Conservation (phyloP, 1,140 invertebrate species). For the Leptoteleia sp. region DNA sequence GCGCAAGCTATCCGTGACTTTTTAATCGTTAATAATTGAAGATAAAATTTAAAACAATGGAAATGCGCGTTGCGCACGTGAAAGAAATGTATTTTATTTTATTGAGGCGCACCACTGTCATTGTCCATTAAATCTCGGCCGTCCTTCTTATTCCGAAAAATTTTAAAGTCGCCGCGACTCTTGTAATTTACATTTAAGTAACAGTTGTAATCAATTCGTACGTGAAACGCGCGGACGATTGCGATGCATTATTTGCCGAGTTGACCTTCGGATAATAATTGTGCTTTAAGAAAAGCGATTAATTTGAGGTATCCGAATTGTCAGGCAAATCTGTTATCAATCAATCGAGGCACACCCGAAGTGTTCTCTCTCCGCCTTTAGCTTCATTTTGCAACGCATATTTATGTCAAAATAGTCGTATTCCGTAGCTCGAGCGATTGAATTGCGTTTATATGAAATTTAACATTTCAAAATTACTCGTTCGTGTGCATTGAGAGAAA, state of each 20-base stretch:
- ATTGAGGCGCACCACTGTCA: too few species aligned
- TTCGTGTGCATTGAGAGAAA: too few species aligned
- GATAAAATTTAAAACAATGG: conserved; percentile 15
- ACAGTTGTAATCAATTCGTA: conserved; percentile 33
- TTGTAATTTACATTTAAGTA: conserved; percentile 20
- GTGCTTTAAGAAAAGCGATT: conserved; percentile 29
- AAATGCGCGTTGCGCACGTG: background rate
- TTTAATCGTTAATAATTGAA: conserved; percentile 19
- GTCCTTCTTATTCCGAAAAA: too few species aligned
- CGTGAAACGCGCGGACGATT: conserved; percentile 10
- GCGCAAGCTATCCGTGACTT: conserved; percentile 26
- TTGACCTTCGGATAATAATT: conserved; percentile 36
- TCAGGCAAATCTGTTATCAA: conserved; percentile 10
- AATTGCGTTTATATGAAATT: too few species aligned
- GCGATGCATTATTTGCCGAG: conserved; percentile 36
- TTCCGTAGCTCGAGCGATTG: background rate
- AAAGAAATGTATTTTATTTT: background rate
- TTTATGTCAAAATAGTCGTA: conserved; percentile 2
- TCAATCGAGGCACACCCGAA: conserved; percentile 25
- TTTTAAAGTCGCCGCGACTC: too few species aligned
- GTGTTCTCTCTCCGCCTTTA: background rate
- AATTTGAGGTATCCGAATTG: conserved; percentile 36
- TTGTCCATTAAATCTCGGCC: too few species aligned
- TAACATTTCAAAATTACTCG: too few species aligned
- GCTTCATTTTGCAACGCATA: background rate